Evolutionary conservation across 2,888 invertebrate genomes (phyloP).

Genomic region (Melikaiella ostensackeni): DNA sequence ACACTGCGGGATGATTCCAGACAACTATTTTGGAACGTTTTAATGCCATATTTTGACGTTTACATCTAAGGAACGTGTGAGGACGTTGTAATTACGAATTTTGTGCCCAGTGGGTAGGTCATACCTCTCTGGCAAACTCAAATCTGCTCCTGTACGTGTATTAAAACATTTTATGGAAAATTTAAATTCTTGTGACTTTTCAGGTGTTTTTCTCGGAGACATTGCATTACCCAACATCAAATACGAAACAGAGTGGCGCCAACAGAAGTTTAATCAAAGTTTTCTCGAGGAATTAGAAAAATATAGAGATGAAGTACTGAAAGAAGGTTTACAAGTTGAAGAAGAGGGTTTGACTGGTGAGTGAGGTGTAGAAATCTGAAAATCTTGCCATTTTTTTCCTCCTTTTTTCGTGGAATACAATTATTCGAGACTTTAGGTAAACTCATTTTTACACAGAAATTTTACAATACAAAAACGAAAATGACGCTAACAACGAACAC

Average conservation of each 20-base stretch:
- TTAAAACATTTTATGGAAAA: background rate
- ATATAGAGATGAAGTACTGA: slow-evolving; percentile 88
- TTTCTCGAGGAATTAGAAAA: slow-evolving; percentile 89
- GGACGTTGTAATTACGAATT: too few species aligned
- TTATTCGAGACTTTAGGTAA: background rate
- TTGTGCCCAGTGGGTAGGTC: too few species aligned
- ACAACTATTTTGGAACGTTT: too few species aligned
- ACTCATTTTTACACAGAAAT: slow-evolving; percentile 62
- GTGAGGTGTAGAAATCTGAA: slow-evolving; percentile 16
- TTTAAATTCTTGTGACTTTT: slow-evolving; percentile 69
- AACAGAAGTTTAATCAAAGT: slow-evolving; percentile 82
- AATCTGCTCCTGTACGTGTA: too few species aligned
- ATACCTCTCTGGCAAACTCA: too few species aligned
- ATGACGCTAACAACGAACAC: slow-evolving; percentile 55
- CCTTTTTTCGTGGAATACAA: background rate
- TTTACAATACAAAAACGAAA: slow-evolving; percentile 69
- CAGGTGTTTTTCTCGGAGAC: slow-evolving; percentile 90
- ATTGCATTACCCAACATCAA: slow-evolving; percentile 86
- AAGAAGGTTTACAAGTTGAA: slow-evolving; percentile 90
- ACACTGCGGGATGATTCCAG: too few species aligned
- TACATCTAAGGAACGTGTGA: too few species aligned
- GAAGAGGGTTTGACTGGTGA: slow-evolving; percentile 88
- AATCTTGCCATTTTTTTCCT: background rate
- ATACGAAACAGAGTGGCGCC: slow-evolving; percentile 78
- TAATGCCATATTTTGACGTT: too few species aligned